Conservation (phyloP, 2,888 invertebrate genomes). For the Tupiocoris notatus region DNA sequence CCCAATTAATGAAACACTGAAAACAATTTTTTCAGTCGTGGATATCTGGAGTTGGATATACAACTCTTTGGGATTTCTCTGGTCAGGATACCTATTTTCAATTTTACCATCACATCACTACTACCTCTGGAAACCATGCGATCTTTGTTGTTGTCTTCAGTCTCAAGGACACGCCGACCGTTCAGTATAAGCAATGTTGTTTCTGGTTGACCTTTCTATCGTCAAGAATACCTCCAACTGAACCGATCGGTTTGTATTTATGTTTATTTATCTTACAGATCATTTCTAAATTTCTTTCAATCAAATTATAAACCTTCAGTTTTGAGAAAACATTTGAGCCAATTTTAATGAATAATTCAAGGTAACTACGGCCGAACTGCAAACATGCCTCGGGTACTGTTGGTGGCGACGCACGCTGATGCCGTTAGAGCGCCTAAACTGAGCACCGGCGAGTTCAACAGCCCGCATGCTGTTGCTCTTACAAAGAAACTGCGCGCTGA, state of each 20-base stretch:
- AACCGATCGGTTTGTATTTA: constrained; percentile 58
- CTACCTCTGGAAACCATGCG: constrained; percentile 55
- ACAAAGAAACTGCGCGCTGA: constrained; percentile 39
- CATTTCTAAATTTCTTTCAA: not conserved
- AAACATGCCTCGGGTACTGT: constrained; percentile 58
- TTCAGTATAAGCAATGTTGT: constrained; percentile 66
- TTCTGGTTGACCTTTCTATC: constrained; percentile 76
- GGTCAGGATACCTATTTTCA: constrained; percentile 71
- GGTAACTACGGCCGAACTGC: constrained; percentile 62
- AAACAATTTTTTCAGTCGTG: constrained; percentile 56
- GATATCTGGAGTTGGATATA: constrained; percentile 62
- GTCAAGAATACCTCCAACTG: constrained; percentile 62
- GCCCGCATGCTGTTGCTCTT: constrained; percentile 54
- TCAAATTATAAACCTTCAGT: too few relatives aligned
- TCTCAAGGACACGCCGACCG: constrained; percentile 64
- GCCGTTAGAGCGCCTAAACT: constrained; percentile 58
- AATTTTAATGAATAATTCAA: too few relatives aligned
- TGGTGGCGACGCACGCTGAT: constrained; percentile 67
- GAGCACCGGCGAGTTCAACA: constrained; percentile 60
- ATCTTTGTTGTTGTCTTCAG: constrained; percentile 65
- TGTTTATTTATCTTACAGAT: not conserved
- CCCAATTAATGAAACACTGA: too few relatives aligned
- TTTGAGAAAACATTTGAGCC: too few relatives aligned
- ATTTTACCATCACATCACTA: constrained; percentile 71
- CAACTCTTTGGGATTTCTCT: constrained; percentile 72